Evolutionary conservation across 2,113 vertebrate species (phyloP), one percentile per base, ranked within the genome.

Genomic region (Rhineura floridana): DNA sequence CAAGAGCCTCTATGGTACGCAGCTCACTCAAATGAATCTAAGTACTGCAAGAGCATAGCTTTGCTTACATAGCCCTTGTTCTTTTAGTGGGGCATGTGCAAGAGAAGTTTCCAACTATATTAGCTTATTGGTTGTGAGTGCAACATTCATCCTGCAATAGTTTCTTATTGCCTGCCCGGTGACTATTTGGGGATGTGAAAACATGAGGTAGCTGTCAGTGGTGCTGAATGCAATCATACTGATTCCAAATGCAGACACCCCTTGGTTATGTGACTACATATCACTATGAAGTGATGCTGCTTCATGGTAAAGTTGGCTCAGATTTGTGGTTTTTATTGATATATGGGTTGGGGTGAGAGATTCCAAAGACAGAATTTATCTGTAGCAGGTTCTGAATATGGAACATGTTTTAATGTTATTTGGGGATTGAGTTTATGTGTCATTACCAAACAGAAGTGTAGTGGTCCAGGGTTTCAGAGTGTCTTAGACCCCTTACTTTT

Each of bases 191-290:
- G 90, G 5, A 48, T 67, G 75, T 75, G 85, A 90, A 55, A 72
- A 83, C n/a, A 23, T 0, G 2, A 65, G 0, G 33, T n/a, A 77
- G 84, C 70, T 77, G 77, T 13, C 62, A 85, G 30, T 5, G 89
- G 93, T 83, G 33, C 89, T 95, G 88, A 91, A 88, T 91, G 76
- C 62, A 48, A 42, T 46, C 17, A 82, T 85, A 78, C 30, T 25
- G 75, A 36, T 87, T 69, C 90, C 86, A 91, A 59, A 79, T 82
- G 88, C 55, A 59, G 55, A 1, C 55, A 19, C n/a, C 36, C 6
- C 46, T 77, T 48, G 75, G 44, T 12, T 30, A 46, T 15, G 30
- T 48, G 48, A 59, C 55, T 59, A 13, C 55, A 59, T 59, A n/a
- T n/a, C n/a, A n/a, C n/a, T n/a, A n/a, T n/a, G n/a, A n/a, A n/a